phyloP scores from a whole-genome alignment of 2,888 invertebrate genomes.

The Harmothoe impar region DNA sequence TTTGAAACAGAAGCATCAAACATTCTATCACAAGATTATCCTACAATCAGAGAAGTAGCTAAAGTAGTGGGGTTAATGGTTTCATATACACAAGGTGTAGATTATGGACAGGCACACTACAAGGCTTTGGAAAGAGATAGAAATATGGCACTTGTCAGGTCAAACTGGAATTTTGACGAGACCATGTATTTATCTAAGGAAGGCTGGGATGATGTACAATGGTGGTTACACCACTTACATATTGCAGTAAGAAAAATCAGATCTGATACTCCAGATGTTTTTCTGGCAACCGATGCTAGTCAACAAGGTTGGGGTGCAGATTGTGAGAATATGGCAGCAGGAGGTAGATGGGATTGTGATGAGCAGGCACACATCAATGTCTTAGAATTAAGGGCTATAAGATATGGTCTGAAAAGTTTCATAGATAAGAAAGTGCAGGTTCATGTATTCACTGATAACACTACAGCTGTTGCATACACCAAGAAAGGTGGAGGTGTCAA shows the following conservation, averaged over 20 bases:
- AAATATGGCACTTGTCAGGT: neutral
- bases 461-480: neutral
- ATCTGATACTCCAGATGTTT: neutral
- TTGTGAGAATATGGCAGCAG: neutral
- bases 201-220: neutral
- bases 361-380: conserved; percentile 4
- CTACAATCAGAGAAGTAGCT: neutral
- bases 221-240: neutral
- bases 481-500: neutral
- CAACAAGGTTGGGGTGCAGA: conserved; percentile 10
- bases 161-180: neutral
- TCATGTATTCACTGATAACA: neutral
- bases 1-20: neutral
- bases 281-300: neutral
- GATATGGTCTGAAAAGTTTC: neutral
- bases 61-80: neutral
- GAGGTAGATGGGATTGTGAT: neutral
- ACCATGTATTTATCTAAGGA: neutral
- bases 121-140: neutral
- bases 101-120: conserved; percentile 2
- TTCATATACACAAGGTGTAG: neutral
- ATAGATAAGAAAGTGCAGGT: neutral
- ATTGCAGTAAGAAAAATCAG: neutral
- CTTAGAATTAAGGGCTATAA: neutral
- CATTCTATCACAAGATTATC: neutral